Evolutionary conservation across 2,888 invertebrate species (phyloP), one percentile per base, ranked within the genome.

Genomic region (Scaptomyza reducta): DNA sequence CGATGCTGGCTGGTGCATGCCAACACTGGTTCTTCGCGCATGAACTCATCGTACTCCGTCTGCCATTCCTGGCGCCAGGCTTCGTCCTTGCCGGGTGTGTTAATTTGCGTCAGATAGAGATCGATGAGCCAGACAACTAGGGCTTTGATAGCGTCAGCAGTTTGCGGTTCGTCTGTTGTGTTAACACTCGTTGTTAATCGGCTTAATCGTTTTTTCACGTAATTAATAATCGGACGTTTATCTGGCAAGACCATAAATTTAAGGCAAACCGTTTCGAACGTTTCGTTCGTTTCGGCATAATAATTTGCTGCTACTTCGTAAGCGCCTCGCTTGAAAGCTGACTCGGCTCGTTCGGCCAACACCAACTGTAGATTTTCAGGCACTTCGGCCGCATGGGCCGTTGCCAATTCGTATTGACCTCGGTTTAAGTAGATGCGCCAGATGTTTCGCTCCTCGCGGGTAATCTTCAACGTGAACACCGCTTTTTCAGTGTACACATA

Each of bases 121-220:
- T 99, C 99, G 0, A 97, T 94, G 77, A 99, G 94, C 99, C 99
- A 99, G 57, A 98, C 94, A 0, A 98, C 96, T 38, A 99, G 93
- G 94, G 98, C 97, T 0, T 98, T 97, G 50, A 96, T 95, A 87
- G 98, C 96, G 0, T 98, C 97, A 88, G 95, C 96, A 88, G 95
- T 96, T 14, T 71, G 62, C 75, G 98, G 97, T 79, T 94, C 66
- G 33, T 93, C 94, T 10, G 27, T 33, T 1, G 22, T 22, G 1
- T 40, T 55, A 6, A 22, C 11, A 6, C 41, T 55, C 31, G 38
- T 68, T 2, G 76, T 76, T 13, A 97, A 90, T 29, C 94, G 94
- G 22, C 95, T 95, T 54, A 99, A 92, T 91, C 98, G 97, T 91
- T 94, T 95, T 57, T 94, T 93, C n/a, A 99, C 93, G 89, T 97